These are phyloP conservation scores for Drosophila varians DNA, from an alignment of 1,140 invertebrate species.

Conservation along the genomic window DNA sequence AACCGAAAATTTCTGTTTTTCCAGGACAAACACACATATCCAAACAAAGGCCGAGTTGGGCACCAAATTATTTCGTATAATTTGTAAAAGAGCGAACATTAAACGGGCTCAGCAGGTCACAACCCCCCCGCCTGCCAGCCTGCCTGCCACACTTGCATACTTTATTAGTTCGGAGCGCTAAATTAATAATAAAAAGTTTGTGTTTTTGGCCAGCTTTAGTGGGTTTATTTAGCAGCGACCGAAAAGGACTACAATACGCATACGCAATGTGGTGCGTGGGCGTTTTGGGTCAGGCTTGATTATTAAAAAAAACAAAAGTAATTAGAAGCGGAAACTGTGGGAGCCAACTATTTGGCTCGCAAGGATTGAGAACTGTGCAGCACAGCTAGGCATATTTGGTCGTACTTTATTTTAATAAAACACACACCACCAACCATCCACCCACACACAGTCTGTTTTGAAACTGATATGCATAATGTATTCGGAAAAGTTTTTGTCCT, in stretches of 20 bases:
- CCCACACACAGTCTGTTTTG: constrained; percentile 4
- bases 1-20: constrained; percentile 24
- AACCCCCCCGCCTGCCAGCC: not conserved
- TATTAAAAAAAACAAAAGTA: constrained; percentile 80
- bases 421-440: constrained; percentile 22
- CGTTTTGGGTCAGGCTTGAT: constrained; percentile 63
- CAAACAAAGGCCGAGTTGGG: constrained; percentile 55
- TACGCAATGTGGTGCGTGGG: constrained; percentile 46
- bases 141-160: constrained; percentile 33
- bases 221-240: constrained; percentile 53
- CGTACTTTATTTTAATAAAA: constrained; percentile 44
- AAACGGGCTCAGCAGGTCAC: constrained; percentile 51
- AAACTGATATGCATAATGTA: constrained; percentile 65
- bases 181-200: constrained; percentile 77
- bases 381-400: constrained; percentile 45
- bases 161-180: constrained; percentile 73
- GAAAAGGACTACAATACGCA: constrained; percentile 49
- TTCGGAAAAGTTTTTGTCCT: constrained; percentile 50
- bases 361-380: constrained; percentile 53
- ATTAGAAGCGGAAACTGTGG: constrained; percentile 61
- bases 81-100: constrained; percentile 42
- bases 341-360: constrained; percentile 44
- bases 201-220: constrained; percentile 29
- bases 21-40: constrained; percentile 31
- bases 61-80: constrained; percentile 59